Conservation (phyloP, 1,140 invertebrate species). For the Drosophila truncata region DNA sequence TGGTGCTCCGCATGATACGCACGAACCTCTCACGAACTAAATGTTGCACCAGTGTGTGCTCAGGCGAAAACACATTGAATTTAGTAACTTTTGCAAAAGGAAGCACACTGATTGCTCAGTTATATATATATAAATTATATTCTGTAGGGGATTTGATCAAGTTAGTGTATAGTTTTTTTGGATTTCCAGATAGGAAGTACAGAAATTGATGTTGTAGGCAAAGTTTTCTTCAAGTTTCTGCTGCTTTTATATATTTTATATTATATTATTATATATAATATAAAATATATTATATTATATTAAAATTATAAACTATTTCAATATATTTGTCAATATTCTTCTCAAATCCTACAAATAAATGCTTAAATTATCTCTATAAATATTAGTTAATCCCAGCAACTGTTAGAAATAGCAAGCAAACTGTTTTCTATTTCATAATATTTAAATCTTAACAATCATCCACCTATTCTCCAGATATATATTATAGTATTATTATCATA, state of each 20-base stretch:
- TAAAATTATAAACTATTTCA: neutral
- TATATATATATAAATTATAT: neutral
- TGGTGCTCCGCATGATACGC: constrained; percentile 27
- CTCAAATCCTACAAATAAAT: neutral
- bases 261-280: no score
- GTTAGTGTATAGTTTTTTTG: neutral
- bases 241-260: neutral
- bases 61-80: constrained; percentile 52
- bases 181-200: no score
- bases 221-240: neutral
- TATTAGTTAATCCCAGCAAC: neutral
- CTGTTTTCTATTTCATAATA: neutral
- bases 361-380: neutral
- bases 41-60: constrained; percentile 36
- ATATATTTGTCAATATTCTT: no score
- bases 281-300: no score
- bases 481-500: neutral
- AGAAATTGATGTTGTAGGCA: neutral
- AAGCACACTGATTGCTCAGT: constrained; percentile 22
- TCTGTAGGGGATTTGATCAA: neutral
- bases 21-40: constrained; percentile 23
- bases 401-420: no score
- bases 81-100: constrained; percentile 33
- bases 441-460: no score
- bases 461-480: neutral